Evolutionary conservation across 2,888 invertebrate genomes (phyloP).

Genomic region (Abrostola tripartita): DNA sequence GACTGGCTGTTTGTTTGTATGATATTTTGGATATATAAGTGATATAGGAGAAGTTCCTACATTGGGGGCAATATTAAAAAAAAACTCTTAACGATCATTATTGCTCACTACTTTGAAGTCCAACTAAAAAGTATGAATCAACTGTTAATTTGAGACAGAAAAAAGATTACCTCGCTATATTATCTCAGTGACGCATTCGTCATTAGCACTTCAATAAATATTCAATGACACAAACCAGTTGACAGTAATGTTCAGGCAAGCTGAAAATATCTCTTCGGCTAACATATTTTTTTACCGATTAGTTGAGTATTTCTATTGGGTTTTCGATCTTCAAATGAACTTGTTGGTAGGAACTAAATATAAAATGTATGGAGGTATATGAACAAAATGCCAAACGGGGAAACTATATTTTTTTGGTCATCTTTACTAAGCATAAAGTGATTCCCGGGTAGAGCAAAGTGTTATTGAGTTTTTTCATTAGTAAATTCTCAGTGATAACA

Average conservation of each 20-base stretch:
- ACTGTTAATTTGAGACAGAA: neutral
- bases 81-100: too few relatives aligned
- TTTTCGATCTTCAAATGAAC: neutral
- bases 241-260: conserved; percentile 13
- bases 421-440: too few relatives aligned
- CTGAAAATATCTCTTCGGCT: conserved; percentile 17
- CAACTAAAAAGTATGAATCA: neutral
- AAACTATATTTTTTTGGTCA: too few relatives aligned
- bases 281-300: neutral
- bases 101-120: neutral
- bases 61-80: too few relatives aligned
- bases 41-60: too few relatives aligned
- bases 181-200: conserved; percentile 5
- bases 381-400: too few relatives aligned
- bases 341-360: neutral
- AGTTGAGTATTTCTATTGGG: neutral
- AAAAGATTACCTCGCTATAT: neutral
- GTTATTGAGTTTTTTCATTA: too few relatives aligned
- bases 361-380: too few relatives aligned
- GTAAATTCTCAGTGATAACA: too few relatives aligned
- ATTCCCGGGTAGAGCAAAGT: too few relatives aligned
- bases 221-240: conserved; percentile 16
- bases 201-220: conserved; percentile 27
- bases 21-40: too few relatives aligned
- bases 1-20: too few relatives aligned